Conservation (phyloP, 2,888 invertebrate genomes). For the Caenorhabditis becei region DNA sequence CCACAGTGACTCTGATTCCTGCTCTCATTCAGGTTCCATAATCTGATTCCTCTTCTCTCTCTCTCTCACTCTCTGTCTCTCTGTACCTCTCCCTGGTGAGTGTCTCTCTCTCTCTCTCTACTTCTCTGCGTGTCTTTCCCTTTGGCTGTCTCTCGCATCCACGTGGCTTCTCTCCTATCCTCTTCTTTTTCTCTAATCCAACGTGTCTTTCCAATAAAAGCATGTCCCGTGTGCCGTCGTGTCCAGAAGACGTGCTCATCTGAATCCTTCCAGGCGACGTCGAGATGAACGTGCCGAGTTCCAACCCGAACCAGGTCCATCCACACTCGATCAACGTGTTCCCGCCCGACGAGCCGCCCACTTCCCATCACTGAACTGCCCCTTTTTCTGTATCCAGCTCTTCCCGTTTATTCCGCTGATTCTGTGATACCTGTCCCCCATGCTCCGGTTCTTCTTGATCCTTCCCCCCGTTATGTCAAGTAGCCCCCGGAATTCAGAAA, state of each 20-base stretch:
- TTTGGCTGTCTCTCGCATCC: slow-evolving; percentile 25
- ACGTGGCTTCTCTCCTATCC: slow-evolving; percentile 31
- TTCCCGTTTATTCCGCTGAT: slow-evolving; percentile 25
- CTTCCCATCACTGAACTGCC: slow-evolving; percentile 36
- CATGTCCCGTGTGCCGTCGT: no score
- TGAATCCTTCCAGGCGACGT: slow-evolving; percentile 39
- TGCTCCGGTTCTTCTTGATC: slow-evolving; percentile 36
- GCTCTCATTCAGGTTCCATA: slow-evolving; percentile 58
- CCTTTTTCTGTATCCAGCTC: background rate
- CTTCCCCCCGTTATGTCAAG: slow-evolving; percentile 10
- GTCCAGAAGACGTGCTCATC: background rate
- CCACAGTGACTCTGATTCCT: slow-evolving; percentile 39
- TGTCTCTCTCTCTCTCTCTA: background rate
- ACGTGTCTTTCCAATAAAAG: slow-evolving; percentile 20
- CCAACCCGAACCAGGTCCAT: slow-evolving; percentile 60
- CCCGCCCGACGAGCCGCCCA: slow-evolving; percentile 44
- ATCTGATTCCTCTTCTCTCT: slow-evolving; percentile 27
- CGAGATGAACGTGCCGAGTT: slow-evolving; percentile 46
- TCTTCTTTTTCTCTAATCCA: slow-evolving; percentile 12
- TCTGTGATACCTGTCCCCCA: slow-evolving; percentile 33
- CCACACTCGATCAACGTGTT: slow-evolving; percentile 48
- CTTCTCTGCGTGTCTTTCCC: slow-evolving; percentile 13
- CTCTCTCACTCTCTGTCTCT: slow-evolving; percentile 9
- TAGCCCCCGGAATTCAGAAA: slow-evolving; percentile 21
- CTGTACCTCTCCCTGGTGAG: slow-evolving; percentile 15